These are phyloP conservation scores for Drosophila nigromelanica DNA, from an alignment of 1,140 invertebrate genomes.

Conservation along the genomic window DNA sequence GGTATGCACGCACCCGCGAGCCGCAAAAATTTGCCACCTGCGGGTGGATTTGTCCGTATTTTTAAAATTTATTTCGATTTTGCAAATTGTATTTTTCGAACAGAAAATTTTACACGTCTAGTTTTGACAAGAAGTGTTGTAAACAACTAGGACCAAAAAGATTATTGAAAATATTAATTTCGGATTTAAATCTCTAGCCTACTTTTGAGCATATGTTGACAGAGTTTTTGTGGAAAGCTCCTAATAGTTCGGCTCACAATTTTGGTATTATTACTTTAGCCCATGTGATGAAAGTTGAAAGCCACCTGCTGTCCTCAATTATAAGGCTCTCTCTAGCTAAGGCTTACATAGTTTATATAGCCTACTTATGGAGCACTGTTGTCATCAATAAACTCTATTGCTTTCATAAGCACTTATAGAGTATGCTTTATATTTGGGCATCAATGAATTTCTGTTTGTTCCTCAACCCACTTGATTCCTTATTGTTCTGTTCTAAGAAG, in stretches of 20 bases:
- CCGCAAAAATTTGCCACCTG: too few relatives aligned
- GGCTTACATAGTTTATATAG: background rate
- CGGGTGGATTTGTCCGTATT: too few relatives aligned
- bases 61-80: too few relatives aligned
- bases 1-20: too few relatives aligned
- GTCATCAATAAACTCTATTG: slow-evolving; percentile 12
- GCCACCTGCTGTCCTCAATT: background rate
- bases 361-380: slow-evolving; percentile 14
- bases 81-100: too few relatives aligned
- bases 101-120: too few relatives aligned
- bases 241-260: background rate
- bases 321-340: background rate
- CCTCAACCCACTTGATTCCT: slow-evolving; percentile 11
- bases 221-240: background rate
- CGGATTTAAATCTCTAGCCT: slow-evolving; percentile 4
- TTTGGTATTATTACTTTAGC: background rate
- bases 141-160: too few relatives aligned
- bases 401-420: background rate
- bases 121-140: too few relatives aligned
- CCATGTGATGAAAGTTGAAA: background rate
- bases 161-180: too few relatives aligned
- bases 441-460: slow-evolving; percentile 29
- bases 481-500: slow-evolving; percentile 34
- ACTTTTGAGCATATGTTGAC: slow-evolving; percentile 18
- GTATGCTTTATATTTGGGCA: slow-evolving; percentile 11